Evolutionary conservation across 2,113 vertebrate genomes (phyloP).

Genomic region (Crotophaga sulcirostris): DNA sequence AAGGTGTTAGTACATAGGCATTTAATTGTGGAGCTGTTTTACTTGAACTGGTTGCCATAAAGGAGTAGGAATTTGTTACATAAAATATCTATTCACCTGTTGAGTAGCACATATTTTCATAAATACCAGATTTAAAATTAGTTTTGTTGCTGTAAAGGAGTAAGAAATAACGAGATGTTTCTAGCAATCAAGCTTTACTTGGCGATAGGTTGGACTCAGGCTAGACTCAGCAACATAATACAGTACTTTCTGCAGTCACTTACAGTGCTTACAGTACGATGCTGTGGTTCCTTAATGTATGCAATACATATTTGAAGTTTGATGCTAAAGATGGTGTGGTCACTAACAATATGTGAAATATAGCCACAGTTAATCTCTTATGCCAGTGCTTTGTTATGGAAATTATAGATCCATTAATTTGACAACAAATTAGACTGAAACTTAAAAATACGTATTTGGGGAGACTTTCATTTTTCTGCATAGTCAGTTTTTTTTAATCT

Average conservation of each 20-base stretch:
- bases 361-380: not conserved
- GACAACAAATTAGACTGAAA: not conserved
- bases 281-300: not conserved
- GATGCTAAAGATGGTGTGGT: not conserved
- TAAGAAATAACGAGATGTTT: not conserved
- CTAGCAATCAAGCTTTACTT: not conserved
- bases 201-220: not conserved
- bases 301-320: not conserved
- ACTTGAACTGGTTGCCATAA: not conserved
- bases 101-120: not conserved
- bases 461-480: not conserved
- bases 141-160: not conserved
- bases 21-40: slow-evolving; percentile 3
- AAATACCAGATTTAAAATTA: not conserved
- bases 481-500: not conserved
- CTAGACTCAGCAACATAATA: not conserved
- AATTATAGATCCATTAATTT: slow-evolving; percentile 2
- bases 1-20: not conserved
- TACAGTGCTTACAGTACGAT: not conserved
- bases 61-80: not conserved
- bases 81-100: not conserved
- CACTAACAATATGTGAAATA: not conserved
- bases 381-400: not conserved
- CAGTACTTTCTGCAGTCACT: not conserved
- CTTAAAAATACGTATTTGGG: not conserved